These are phyloP conservation scores for Lasioglossum vierecki DNA, from an alignment of 2,888 invertebrate species.

Conservation along the genomic window DNA sequence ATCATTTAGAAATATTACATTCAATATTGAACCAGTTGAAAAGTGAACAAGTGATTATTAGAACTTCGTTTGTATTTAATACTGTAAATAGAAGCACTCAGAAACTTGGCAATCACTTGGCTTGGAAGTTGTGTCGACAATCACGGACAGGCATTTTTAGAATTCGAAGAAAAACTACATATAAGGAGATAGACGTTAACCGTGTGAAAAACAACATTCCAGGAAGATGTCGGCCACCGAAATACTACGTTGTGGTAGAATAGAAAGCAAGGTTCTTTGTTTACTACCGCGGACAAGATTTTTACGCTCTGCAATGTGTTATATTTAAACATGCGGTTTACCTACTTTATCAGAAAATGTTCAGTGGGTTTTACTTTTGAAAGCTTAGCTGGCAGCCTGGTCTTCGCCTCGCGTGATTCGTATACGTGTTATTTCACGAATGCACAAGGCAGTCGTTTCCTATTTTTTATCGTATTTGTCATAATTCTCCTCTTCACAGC, in stretches of 20 bases:
- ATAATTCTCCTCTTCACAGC: constrained; percentile 62
- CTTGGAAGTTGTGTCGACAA: not conserved
- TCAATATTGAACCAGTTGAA: not conserved
- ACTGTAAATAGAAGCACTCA: not conserved
- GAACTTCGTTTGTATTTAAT: not conserved
- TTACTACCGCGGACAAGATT: not conserved
- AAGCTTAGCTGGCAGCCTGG: constrained; percentile 45
- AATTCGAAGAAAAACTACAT: constrained; percentile 15
- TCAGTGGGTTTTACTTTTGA: constrained; percentile 40
- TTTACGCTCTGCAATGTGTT: not conserved
- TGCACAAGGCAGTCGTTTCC: constrained; percentile 65
- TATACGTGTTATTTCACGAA: constrained; percentile 77
- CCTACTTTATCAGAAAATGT: constrained; percentile 42
- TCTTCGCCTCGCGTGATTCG: constrained; percentile 51
- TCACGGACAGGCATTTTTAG: constrained; percentile 3
- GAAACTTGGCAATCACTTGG: too few relatives aligned
- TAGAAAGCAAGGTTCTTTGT: not conserved
- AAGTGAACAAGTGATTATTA: constrained; percentile 17
- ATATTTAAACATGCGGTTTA: constrained; percentile 32
- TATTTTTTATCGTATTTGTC: constrained; percentile 64
- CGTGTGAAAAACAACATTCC: not conserved
- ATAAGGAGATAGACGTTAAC: not conserved
- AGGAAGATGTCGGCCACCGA: constrained; percentile 16
- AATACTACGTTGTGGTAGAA: not conserved
- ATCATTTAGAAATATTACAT: constrained; percentile 11